phyloP scores from a whole-genome alignment of 2,113 vertebrate genomes.

The Turdus rufiventris region DNA sequence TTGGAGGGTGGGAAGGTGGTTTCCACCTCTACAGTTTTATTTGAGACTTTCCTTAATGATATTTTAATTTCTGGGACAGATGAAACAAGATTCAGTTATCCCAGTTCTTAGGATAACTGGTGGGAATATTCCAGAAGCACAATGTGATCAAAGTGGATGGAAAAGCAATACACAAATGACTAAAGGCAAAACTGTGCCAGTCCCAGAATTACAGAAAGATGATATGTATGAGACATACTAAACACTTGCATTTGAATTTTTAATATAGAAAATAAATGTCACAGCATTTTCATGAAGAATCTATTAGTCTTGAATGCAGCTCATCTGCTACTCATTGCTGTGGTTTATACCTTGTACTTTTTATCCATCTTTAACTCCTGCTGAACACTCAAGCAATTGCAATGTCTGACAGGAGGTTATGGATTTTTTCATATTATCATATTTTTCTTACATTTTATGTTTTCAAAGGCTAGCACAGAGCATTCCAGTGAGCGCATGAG shows the following conservation, averaged over 20 bases:
- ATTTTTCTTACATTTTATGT: not conserved
- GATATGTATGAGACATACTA: conserved; percentile 1
- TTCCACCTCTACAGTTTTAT: not conserved
- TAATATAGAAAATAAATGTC: conserved; percentile 35
- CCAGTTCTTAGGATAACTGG: conserved; percentile 1
- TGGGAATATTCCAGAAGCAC: conserved; percentile 46
- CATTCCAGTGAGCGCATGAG: not conserved
- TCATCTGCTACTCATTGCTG: not conserved
- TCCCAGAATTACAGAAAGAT: not conserved
- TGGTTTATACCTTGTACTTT: not conserved
- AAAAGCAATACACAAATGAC: conserved; percentile 42
- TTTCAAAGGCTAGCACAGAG: conserved; percentile 12
- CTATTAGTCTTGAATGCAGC: not conserved
- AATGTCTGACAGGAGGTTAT: not conserved
- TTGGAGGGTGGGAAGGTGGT: not conserved
- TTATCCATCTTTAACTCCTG: not conserved
- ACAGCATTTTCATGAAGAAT: conserved; percentile 25
- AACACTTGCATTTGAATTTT: conserved; percentile 44
- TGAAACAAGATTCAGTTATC: conserved; percentile 1
- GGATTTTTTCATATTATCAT: not conserved
- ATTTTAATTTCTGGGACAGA: not conserved
- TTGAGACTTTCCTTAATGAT: not conserved
- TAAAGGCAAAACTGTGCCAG: conserved; percentile 2
- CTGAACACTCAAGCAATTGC: not conserved
- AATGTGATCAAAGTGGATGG: conserved; percentile 33